A percentile compares a stretch with the other conserved stretches of the same genome.
phyloP scores from a whole-genome alignment of 2,797 vertebrate species.

The Sebastes hopkinsi region DNA sequence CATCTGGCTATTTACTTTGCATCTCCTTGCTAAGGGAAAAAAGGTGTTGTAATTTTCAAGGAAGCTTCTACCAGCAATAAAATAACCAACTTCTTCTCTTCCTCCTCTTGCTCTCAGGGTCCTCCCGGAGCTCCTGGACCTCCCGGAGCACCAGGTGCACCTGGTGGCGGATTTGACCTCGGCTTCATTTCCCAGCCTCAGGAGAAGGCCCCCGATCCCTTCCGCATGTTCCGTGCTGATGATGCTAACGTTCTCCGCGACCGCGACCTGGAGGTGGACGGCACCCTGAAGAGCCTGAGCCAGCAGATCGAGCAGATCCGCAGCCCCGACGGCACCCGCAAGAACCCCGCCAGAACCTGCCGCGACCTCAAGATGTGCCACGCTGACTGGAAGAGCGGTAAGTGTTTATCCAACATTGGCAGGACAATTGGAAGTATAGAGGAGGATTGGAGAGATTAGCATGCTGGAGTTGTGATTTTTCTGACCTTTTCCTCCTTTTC shows the following conservation, averaged over 20 bases:
- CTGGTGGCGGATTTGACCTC: conserved; percentile 93
- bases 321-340: conserved; percentile 96
- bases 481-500: not conserved
- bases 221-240: conserved; percentile 92
- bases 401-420: not conserved
- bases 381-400: conserved; percentile 98
- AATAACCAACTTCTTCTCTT: conserved; percentile 19
- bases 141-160: conserved; percentile 92
- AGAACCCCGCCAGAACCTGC: conserved; percentile 98
- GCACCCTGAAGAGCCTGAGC: conserved; percentile 98
- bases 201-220: conserved; percentile 93
- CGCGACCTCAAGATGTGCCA: conserved; percentile 99
- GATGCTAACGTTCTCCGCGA: conserved; percentile 96
- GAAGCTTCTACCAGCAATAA: not conserved
- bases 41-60: not conserved
- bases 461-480: not conserved
- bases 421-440: not conserved
- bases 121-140: conserved; percentile 91
- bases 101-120: conserved; percentile 80
- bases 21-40: not conserved
- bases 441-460: not conserved
- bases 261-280: conserved; percentile 96
- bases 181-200: conserved; percentile 94
- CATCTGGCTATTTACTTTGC: not conserved
- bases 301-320: conserved; percentile 99